Base-by-base conservation (phyloP, 2,888 invertebrate species). In the Lacanobia wlatinum region DNA sequence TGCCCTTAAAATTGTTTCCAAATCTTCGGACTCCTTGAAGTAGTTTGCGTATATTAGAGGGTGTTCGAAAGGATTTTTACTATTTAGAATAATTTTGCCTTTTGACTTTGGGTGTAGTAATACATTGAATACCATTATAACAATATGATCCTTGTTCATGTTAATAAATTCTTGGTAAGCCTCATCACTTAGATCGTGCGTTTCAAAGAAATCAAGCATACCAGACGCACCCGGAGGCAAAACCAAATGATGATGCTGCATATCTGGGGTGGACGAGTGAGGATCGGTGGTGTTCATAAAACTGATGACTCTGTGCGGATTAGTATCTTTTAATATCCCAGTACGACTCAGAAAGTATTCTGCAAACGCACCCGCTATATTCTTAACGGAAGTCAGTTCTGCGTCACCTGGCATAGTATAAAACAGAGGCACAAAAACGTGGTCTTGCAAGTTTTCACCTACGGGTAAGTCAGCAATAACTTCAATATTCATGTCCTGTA, bases 51-150 rank as follows among this genome's bases (percentile, higher is more conserved):
- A 89, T 73, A 93, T 92, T 34, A 97, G 91, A 0, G 99, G 98
- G 86, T 97, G 97, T 0, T 97, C 96, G 21, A 96, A 93, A 0
- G 98, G 97, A 90, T 98, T 95, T 18, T 92, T 96, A 56, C 97
- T 97, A 73, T 96, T 96, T 8, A 99, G 92, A 71, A 96, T 84
- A 21, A 98, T 92, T 78, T 93, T 95, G 0, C 98, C 98, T 70
- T 95, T 95, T 70, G 98, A 98, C 78, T 96, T 96, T 0, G 98
- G 98, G 69, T 97, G 93, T 89, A 98, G 90, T 63, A 98, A 66
- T 14, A 97, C 92, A 0, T 97, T 97, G 5, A 96, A 94, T 3
- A 97, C 90, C 40, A 96, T 93, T 83, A 97, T 77, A 1, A 92
- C 70, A 53, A 87, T 84, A 50, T 92, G 85, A 18, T 92, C 83